These are phyloP conservation scores for Diadegma fenestrale DNA, from an alignment of 2,888 invertebrate genomes.

Conservation along the genomic window DNA sequence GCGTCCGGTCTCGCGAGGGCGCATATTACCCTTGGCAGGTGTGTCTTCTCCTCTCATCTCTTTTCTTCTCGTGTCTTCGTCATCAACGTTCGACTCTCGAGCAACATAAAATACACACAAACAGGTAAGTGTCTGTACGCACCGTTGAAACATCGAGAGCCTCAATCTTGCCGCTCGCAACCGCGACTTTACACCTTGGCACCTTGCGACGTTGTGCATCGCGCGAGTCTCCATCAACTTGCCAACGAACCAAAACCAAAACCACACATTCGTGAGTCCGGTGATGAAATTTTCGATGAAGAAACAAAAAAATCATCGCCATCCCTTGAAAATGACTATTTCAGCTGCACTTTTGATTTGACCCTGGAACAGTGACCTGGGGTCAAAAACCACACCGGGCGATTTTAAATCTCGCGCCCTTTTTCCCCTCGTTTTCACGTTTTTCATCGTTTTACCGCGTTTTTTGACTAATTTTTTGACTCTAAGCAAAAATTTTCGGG, in stretches of 20 bases:
- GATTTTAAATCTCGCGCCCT: too few species aligned
- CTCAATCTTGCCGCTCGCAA: conserved; percentile 57
- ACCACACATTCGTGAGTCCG: background rate
- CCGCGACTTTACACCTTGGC: conserved; percentile 65
- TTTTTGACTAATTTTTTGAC: too few species aligned
- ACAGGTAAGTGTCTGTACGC: background rate
- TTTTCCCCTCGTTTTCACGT: too few species aligned
- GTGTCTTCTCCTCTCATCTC: conserved; percentile 42
- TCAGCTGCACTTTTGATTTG: background rate
- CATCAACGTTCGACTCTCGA: conserved; percentile 52
- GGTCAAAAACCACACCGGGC: too few species aligned
- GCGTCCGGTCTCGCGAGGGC: conserved; percentile 63
- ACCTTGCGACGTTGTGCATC: conserved; percentile 65
- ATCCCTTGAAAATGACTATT: background rate
- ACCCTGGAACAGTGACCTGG: background rate
- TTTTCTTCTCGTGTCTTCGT: conserved; percentile 26
- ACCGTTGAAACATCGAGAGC: conserved; percentile 51
- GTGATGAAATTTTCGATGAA: background rate
- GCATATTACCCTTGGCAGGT: conserved; percentile 67
- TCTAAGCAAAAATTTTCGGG: too few species aligned
- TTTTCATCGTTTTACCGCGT: too few species aligned
- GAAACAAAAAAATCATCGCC: background rate
- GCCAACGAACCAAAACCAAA: background rate
- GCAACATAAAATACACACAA: conserved; percentile 15
- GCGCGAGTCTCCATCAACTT: background rate